phyloP scores from a whole-genome alignment of 2,797 vertebrate genomes.

The Mionectes olivaceus region DNA sequence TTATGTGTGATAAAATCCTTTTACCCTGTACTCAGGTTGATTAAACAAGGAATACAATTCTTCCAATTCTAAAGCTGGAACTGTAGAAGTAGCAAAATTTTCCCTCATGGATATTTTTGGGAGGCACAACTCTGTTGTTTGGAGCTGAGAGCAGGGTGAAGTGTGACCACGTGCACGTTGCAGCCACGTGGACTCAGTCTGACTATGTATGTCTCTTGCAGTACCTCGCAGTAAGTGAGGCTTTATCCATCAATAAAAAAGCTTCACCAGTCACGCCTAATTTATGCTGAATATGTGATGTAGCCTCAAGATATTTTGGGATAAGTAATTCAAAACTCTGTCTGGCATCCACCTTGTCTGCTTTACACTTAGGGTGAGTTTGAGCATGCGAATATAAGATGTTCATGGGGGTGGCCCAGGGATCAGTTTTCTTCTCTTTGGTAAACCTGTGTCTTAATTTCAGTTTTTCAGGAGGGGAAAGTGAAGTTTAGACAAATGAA shows the following conservation, averaged over 20 bases:
- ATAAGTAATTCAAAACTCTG: background rate
- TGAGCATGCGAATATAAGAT: background rate
- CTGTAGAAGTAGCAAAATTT: background rate
- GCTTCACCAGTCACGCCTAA: background rate
- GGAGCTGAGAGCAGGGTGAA: background rate
- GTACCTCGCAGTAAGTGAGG: background rate
- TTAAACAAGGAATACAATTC: background rate
- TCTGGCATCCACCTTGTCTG: background rate
- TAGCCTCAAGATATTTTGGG: background rate
- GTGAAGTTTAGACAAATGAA: background rate
- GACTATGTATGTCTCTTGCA: background rate
- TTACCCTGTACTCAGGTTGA: background rate
- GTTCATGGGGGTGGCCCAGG: background rate
- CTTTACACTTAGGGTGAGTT: background rate
- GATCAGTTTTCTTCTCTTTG: background rate
- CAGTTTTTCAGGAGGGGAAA: background rate
- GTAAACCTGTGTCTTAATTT: background rate
- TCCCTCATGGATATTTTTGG: background rate
- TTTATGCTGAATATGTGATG: background rate
- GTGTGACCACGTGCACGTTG: background rate
- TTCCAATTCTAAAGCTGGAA: background rate
- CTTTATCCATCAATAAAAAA: background rate
- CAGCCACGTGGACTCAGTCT: fast-evolving
- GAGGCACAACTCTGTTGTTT: background rate
- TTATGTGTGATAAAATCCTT: background rate